Evolutionary conservation across 1,140 invertebrate genomes (phyloP), one percentile per base, ranked within the genome.

Genomic region (Pseudoatta argentina): DNA sequence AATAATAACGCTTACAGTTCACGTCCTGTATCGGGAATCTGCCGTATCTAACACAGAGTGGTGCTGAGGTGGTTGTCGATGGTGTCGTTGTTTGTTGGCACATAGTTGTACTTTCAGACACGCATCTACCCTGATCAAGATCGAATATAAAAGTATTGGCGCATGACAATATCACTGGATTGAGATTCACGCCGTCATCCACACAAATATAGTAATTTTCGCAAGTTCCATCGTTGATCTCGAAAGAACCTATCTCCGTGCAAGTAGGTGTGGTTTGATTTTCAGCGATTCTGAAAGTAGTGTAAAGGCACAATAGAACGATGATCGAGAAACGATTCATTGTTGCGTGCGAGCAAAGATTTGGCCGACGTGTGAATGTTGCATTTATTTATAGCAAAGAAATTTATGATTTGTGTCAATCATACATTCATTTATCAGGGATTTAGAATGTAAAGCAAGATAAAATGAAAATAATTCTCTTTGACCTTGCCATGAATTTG

Each of bases 1-100:
- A 51, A 18, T 83, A 89, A 69, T 87, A 89, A 2, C 7, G 34
- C 4, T 87, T 48, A 44, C 88, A 89, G 3, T 14, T 3, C 5
- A 5, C 0, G 16, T 67, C 77, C 12, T 0, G 0, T 4, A 78
- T 55, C 14, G 57, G 18, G 21, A 83, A 89, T 63, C 85, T 82
- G 18, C 88, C 85, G 30, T 7, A 61, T 24, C 5, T 14, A 10
- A 8, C 0, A 8, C 48, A 66, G 10, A 44, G 16, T 0, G 34
- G 7, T 21, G 34, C 5, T n/a, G 21, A 44, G 2, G 73, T 55
- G 21, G 86, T 44, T 44, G 39, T 67, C 8, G 66, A 14, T 6
- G 48, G 0, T 18, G 44, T 1, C 18, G 30, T 12, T 16, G 30
- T 51, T 39, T 51, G 85, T 0, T 8, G 27, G 4, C 86, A 88